phyloP scores from a whole-genome alignment of 2,113 vertebrate species.

The Heterocephalus glaber region DNA sequence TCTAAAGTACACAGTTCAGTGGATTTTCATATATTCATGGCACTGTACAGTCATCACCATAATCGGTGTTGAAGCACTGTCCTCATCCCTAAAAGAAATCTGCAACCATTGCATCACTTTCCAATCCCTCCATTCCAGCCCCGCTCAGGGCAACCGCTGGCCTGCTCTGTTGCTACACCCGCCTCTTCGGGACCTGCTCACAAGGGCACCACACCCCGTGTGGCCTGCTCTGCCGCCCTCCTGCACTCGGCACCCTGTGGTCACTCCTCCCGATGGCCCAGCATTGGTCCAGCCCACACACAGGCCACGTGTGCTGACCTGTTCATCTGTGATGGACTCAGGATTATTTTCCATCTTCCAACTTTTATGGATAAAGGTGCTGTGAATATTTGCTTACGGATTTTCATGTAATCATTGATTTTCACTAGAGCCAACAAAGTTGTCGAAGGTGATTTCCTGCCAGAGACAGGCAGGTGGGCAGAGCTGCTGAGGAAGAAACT shows the following conservation, averaged over 20 bases:
- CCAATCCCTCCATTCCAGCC: too few relatives aligned
- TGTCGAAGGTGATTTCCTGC: neutral
- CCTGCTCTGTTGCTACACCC: neutral
- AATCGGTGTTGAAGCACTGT: neutral
- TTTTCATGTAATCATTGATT: neutral
- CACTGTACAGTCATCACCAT: neutral
- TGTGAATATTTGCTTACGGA: neutral
- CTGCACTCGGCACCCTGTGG: neutral
- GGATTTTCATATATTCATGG: too few relatives aligned
- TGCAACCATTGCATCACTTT: neutral
- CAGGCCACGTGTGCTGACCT: neutral
- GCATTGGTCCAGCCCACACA: neutral
- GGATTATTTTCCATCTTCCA: neutral
- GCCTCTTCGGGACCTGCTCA: neutral
- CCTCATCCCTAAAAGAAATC: neutral
- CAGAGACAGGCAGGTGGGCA: neutral
- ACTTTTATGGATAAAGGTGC: neutral
- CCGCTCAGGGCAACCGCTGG: neutral
- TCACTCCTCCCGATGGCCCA: neutral
- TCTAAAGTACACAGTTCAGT: neutral
- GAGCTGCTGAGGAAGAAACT: neutral
- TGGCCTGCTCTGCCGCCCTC: neutral
- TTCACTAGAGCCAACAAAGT: neutral
- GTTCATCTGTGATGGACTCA: neutral
- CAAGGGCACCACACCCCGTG: neutral